phyloP scores from a whole-genome alignment of 2,888 invertebrate genomes.

The Harmothoe impar region DNA sequence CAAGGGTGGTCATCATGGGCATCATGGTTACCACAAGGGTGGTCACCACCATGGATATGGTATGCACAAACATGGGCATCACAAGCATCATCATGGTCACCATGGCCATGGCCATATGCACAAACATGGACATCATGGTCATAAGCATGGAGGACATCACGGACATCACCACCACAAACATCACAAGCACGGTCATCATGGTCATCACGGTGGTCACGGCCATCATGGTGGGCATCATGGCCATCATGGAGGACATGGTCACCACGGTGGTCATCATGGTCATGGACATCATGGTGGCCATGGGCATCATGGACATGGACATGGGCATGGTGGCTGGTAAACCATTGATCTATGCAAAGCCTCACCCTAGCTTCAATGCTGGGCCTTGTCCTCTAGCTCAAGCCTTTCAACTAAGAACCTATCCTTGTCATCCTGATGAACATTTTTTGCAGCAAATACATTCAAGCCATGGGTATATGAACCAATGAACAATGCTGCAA shows the following conservation, averaged over 20 bases:
- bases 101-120: constrained; percentile 39
- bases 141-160: neutral
- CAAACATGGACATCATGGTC: neutral
- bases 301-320: neutral
- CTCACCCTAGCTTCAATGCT: too few species aligned
- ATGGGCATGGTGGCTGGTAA: neutral
- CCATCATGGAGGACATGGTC: constrained; percentile 17
- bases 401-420: too few species aligned
- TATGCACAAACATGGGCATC: constrained; percentile 21
- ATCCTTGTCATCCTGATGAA: too few species aligned
- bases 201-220: constrained; percentile 11
- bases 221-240: neutral
- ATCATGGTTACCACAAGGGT: neutral
- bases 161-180: neutral
- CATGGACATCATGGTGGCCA: neutral
- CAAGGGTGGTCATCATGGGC: constrained; percentile 29
- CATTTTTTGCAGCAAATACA: too few species aligned
- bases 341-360: neutral
- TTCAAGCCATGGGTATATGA: too few species aligned
- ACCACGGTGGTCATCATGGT: neutral
- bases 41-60: constrained; percentile 48
- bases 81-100: neutral
- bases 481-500: too few species aligned
- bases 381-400: too few species aligned
- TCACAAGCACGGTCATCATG: constrained; percentile 32